phyloP scores from a whole-genome alignment of 2,113 vertebrate species.

The Thalassoma bifasciatum region DNA sequence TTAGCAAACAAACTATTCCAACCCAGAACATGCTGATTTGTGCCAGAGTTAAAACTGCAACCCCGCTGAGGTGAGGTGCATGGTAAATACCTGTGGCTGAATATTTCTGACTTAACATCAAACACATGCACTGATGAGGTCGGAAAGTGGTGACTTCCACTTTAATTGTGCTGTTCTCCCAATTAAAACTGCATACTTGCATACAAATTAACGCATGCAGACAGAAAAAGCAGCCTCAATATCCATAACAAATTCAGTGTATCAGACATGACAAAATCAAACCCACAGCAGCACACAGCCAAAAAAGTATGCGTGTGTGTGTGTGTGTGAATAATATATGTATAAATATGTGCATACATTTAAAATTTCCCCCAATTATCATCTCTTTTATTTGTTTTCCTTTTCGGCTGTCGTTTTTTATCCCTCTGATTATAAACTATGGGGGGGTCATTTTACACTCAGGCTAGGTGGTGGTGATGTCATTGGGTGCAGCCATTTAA shows the following conservation, averaged over 20 bases:
- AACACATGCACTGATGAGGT: neutral
- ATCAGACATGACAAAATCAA: slow-evolving; percentile 24
- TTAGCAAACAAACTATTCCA: slow-evolving; percentile 37
- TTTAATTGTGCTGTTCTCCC: neutral
- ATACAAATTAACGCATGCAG: neutral
- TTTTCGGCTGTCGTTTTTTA: slow-evolving; percentile 29
- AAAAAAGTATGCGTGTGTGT: slow-evolving; percentile 8
- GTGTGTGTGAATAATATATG: slow-evolving; percentile 53
- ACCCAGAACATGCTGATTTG: slow-evolving; percentile 10
- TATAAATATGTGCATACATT: slow-evolving; percentile 76
- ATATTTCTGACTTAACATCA: slow-evolving; percentile 12
- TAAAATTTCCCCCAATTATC: slow-evolving; percentile 58
- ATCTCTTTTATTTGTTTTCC: slow-evolving; percentile 64
- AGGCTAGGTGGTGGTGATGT: slow-evolving; percentile 29
- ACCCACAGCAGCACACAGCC: neutral
- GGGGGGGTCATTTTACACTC: slow-evolving; percentile 46
- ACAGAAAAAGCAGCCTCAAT: neutral
- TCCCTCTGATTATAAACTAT: slow-evolving; percentile 53
- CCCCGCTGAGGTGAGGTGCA: slow-evolving; percentile 3
- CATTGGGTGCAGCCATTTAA: slow-evolving; percentile 42
- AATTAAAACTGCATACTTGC: neutral
- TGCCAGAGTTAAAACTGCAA: slow-evolving; percentile 19
- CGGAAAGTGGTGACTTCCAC: neutral
- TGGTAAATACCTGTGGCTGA: slow-evolving; percentile 30
- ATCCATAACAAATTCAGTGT: slow-evolving; percentile 9